phyloP scores from a whole-genome alignment of 1,140 invertebrate genomes.

The Pteromalus puparum region DNA sequence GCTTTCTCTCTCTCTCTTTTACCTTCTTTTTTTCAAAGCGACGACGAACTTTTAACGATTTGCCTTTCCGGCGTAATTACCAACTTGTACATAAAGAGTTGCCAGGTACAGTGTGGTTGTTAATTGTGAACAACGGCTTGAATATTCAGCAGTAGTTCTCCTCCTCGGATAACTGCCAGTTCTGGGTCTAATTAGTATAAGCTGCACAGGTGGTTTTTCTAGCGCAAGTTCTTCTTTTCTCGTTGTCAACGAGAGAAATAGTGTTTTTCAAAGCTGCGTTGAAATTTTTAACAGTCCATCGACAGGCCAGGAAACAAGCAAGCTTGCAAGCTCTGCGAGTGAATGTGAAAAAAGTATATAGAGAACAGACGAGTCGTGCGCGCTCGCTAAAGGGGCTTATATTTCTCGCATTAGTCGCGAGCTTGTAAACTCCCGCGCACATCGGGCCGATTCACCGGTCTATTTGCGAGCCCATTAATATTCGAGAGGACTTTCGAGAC shows the following conservation, averaged over 20 bases:
- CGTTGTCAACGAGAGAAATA: background rate
- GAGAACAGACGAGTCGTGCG: background rate
- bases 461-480: conserved; percentile 47
- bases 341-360: background rate
- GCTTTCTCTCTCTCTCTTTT: background rate
- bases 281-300: too few species aligned
- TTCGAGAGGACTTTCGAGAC: conserved; percentile 34
- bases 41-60: background rate
- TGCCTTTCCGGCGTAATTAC: background rate
- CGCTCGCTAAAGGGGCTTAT: conserved; percentile 6
- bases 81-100: background rate
- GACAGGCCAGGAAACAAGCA: background rate
- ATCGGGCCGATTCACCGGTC: background rate
- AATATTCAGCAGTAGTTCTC: too few species aligned
- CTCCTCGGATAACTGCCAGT: too few species aligned
- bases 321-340: background rate
- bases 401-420: background rate
- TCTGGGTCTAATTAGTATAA: background rate
- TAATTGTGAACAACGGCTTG: too few species aligned
- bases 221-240: too few species aligned
- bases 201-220: background rate
- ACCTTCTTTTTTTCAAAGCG: too few species aligned
- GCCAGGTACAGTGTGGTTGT: too few species aligned
- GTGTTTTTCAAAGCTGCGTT: too few species aligned
- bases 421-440: too few species aligned